Conservation (phyloP, 2,797 vertebrate species). For the Gallinago nigripennis region DNA sequence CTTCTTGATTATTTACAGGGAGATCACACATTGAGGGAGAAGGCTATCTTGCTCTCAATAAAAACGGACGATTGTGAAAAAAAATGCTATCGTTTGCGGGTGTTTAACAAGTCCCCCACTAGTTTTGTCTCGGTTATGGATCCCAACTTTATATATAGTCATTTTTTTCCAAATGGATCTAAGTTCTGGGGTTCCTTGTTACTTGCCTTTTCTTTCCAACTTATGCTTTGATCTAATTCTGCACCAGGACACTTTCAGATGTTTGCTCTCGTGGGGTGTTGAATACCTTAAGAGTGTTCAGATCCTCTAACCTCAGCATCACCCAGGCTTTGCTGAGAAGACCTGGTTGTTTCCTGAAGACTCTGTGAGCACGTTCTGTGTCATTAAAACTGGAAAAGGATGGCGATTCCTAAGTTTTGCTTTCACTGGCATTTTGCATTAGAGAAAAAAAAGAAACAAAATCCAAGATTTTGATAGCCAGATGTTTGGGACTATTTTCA, state of each 20-base stretch:
- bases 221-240: not conserved
- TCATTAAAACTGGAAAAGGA: not conserved
- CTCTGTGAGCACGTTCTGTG: not conserved
- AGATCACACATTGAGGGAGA: not conserved
- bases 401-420: not conserved
- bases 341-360: not conserved
- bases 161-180: not conserved
- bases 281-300: not conserved
- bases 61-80: not conserved
- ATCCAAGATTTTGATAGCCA: not conserved
- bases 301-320: not conserved
- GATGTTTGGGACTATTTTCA: not conserved
- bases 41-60: not conserved
- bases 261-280: not conserved
- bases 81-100: not conserved
- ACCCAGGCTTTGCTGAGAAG: not conserved
- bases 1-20: not conserved
- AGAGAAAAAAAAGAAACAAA: not conserved
- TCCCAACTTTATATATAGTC: not conserved
- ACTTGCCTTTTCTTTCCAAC: slow-evolving; percentile 2
- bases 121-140: not conserved
- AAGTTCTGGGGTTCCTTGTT: not conserved
- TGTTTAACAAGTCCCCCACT: not conserved
- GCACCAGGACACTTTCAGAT: not conserved
- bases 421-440: not conserved